Evolutionary conservation across 2,888 invertebrate genomes (phyloP), one percentile per base, ranked within the genome.

Genomic region (Atethmia centrago): DNA sequence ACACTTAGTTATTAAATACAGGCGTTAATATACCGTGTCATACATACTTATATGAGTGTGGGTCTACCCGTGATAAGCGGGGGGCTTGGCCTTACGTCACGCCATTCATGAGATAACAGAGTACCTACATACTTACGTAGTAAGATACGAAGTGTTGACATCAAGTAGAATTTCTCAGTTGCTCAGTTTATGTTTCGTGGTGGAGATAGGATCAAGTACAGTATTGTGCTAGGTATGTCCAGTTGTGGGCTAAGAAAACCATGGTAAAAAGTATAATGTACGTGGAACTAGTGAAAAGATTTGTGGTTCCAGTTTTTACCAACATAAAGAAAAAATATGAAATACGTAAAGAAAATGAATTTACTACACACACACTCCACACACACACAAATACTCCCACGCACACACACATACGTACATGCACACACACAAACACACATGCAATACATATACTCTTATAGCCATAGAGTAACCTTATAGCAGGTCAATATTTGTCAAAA

Each of bases 61-160:
- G 31, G 9, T 8, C 0, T 40, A 53, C n/a, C 42, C 4, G 42
- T 45, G 82, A 82, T 82, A 82, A 85, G 42, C 16, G 2, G 73
- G 84, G 83, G 85, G 85, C 85, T 79, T 74, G 85, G 87, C 74
- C 45, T 49, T 47, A 75, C 85, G 85, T 85, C 87, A 87, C 58
- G 56, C 69, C 83, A 85, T 83, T 85, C 87, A 87, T 71, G 31
- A 71, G 78, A 81, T 79, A 83, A 72, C 58, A 9, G 25, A 40
- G 51, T 59, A 56, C 42, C 31, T 31, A 42, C 16, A 28, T 47
- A 40, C 10, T 14, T 42, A 31, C 77, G 36, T 56, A 63, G 36
- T 51, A 36, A 59, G n/a, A 74, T 80, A 65, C 25, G 19, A 64
- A 28, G 25, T 65, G 74, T 73, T 61, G 59, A 80, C 64, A 59